These are phyloP conservation scores for Melieria crassipennis DNA, from an alignment of 2,888 invertebrate species.

Conservation along the genomic window DNA sequence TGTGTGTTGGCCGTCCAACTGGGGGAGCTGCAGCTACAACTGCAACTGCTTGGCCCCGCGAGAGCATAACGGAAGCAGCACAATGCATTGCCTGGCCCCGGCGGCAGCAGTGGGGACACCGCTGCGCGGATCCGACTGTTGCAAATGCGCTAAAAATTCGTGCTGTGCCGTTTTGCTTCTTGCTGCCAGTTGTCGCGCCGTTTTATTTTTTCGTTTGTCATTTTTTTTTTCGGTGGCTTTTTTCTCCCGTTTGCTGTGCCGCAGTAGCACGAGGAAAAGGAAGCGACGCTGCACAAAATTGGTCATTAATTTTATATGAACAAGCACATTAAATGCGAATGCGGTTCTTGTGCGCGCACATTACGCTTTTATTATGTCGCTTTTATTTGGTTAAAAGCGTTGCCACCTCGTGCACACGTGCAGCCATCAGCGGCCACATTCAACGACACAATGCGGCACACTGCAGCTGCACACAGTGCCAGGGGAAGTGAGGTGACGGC, in stretches of 20 bases:
- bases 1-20: neutral
- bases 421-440: too few species aligned
- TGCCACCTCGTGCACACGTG: too few species aligned
- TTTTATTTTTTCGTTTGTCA: neutral
- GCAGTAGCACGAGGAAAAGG: neutral
- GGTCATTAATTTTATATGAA: slow-evolving; percentile 30
- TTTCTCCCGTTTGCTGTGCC: neutral
- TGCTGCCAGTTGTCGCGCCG: neutral
- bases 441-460: too few species aligned
- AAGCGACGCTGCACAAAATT: neutral
- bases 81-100: neutral
- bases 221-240: neutral
- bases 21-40: neutral
- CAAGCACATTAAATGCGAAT: slow-evolving; percentile 18
- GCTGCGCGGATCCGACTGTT: neutral
- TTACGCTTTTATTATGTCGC: neutral
- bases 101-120: neutral
- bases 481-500: too few species aligned
- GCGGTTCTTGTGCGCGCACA: neutral
- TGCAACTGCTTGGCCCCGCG: neutral
- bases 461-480: too few species aligned
- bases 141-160: neutral
- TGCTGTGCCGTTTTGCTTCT: too few species aligned
- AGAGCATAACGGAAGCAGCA: neutral
- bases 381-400: too few species aligned